phyloP scores from a whole-genome alignment of 2,113 vertebrate species.

The Lepus europaeus region DNA sequence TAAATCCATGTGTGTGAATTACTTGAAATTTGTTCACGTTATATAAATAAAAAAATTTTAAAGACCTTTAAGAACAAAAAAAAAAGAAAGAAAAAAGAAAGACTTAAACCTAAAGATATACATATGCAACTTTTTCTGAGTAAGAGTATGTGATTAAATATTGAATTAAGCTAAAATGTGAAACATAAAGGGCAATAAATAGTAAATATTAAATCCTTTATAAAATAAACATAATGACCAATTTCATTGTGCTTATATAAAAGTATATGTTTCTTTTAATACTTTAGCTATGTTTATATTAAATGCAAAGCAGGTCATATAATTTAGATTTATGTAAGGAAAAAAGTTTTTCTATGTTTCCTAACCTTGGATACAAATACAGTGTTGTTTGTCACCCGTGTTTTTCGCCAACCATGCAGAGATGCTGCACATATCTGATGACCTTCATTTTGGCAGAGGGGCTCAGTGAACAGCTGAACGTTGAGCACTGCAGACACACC shows the following conservation, averaged over 20 bases:
- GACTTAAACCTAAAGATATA: background rate
- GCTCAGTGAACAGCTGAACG: slow-evolving; percentile 74
- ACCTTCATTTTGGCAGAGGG: slow-evolving; percentile 57
- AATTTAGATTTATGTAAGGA: background rate
- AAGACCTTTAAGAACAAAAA: too few species aligned
- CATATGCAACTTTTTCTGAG: background rate
- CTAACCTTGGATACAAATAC: background rate
- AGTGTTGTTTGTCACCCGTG: background rate
- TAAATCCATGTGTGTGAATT: too few species aligned
- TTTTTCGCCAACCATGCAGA: background rate
- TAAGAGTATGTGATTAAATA: background rate
- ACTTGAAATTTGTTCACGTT: too few species aligned
- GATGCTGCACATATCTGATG: background rate
- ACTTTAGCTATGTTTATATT: background rate
- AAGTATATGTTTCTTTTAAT: background rate
- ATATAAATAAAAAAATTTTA: too few species aligned
- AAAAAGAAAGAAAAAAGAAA: background rate
- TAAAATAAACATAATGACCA: background rate
- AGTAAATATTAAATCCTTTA: background rate
- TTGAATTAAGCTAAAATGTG: background rate
- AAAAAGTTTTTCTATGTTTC: background rate
- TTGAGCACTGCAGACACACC: slow-evolving; percentile 68
- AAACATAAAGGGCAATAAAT: background rate
- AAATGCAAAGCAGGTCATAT: background rate
- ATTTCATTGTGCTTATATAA: background rate